Percentiles rank a stretch among this genome's conserved stretches.
phyloP scores from a whole-genome alignment of 2,113 vertebrate genomes.

The Setophaga coronata region DNA sequence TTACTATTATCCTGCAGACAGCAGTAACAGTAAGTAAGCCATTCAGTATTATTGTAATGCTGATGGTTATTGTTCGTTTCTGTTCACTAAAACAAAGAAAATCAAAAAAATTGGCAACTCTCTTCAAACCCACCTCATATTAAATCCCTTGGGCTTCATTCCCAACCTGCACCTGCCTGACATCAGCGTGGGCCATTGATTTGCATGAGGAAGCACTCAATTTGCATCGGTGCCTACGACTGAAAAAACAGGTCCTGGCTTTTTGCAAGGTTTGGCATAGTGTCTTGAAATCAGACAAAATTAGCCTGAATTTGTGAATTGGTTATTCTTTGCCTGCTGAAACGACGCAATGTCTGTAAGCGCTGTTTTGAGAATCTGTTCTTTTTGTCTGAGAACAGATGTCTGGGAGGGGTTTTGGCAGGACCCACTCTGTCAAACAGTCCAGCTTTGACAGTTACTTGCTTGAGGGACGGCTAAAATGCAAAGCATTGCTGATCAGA shows the following conservation, averaged over 20 bases:
- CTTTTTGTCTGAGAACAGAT: conserved; percentile 87
- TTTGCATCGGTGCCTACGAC: neutral
- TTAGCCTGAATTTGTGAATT: conserved; percentile 67
- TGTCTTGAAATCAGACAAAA: conserved; percentile 60
- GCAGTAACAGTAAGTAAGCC: neutral
- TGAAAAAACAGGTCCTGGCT: neutral
- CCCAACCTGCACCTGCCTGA: conserved; percentile 27
- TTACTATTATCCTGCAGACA: neutral
- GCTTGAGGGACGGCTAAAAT: conserved; percentile 93
- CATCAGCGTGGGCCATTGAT: neutral
- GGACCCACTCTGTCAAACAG: conserved; percentile 89
- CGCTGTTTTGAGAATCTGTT: conserved; percentile 63
- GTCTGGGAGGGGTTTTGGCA: conserved; percentile 90
- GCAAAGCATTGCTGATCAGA: conserved; percentile 96
- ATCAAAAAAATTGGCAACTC: neutral
- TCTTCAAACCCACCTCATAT: neutral
- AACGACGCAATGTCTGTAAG: conserved; percentile 47
- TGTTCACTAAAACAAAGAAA: conserved; percentile 47
- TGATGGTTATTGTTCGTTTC: conserved; percentile 16
- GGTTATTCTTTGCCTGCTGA: conserved; percentile 59
- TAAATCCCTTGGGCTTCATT: conserved; percentile 6
- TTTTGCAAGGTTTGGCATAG: conserved; percentile 27
- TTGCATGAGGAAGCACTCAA: neutral
- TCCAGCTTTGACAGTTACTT: conserved; percentile 94
- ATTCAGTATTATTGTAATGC: neutral